phyloP scores from a whole-genome alignment of 2,113 vertebrate genomes.

The Corvus moneduloides region DNA sequence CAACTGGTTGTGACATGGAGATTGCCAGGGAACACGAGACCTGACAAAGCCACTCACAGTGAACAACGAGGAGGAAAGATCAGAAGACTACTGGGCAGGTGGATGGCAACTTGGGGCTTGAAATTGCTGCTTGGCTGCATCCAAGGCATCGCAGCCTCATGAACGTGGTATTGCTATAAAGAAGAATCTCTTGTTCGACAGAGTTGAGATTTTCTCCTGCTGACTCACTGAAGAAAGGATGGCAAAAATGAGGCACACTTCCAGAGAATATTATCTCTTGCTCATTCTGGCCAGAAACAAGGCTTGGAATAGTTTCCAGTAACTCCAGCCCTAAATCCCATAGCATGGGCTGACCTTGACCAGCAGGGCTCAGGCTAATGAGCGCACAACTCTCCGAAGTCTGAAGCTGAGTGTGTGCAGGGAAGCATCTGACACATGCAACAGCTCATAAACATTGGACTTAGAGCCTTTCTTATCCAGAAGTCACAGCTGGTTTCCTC shows the following conservation, averaged over 20 bases:
- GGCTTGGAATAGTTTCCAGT: constrained; percentile 47
- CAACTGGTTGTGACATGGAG: neutral
- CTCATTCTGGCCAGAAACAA: neutral
- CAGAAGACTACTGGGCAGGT: neutral
- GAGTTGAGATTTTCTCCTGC: neutral
- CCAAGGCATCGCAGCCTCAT: rapidly evolving
- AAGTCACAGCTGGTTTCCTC: constrained; percentile 65
- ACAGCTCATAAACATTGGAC: constrained; percentile 48
- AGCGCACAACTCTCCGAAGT: neutral
- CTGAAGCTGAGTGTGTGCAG: neutral
- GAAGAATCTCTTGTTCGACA: neutral
- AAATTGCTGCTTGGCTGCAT: neutral
- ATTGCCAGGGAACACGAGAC: neutral
- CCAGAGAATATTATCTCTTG: constrained; percentile 9
- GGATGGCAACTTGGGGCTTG: neutral
- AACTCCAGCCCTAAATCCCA: constrained; percentile 37
- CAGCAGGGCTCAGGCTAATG: neutral
- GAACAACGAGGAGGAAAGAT: neutral
- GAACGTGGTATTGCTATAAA: neutral
- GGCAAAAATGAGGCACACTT: constrained; percentile 36
- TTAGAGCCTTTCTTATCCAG: constrained; percentile 58
- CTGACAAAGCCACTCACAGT: constrained; percentile 6
- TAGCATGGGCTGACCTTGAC: constrained; percentile 3
- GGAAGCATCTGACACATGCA: constrained; percentile 46
- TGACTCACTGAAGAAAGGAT: constrained; percentile 31